These are phyloP conservation scores for Acleris emargana DNA, from an alignment of 2,888 invertebrate species.

Conservation along the genomic window DNA sequence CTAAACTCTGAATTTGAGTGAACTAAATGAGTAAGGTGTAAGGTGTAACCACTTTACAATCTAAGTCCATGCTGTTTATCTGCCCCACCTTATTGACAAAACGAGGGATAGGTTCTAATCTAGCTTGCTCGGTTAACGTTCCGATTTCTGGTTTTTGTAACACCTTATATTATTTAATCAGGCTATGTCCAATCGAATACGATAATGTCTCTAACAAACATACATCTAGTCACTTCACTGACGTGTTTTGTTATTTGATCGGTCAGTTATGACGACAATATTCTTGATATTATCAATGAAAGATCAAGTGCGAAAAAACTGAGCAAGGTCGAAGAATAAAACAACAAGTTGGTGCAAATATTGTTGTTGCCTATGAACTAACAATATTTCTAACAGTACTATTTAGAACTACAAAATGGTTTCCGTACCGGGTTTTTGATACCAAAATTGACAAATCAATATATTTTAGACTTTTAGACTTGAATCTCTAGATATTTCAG, in stretches of 20 bases:
- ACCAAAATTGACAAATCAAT: too few species aligned
- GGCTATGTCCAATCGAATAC: too few species aligned
- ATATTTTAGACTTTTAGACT: too few species aligned
- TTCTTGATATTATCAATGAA: background rate
- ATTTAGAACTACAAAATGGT: too few species aligned
- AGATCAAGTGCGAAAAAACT: background rate
- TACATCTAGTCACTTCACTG: background rate
- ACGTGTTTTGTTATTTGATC: conserved; percentile 3
- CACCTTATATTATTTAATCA: too few species aligned
- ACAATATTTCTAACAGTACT: background rate
- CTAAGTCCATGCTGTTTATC: conserved; percentile 1
- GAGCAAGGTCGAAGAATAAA: conserved; percentile 2
- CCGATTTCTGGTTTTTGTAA: conserved; percentile 2
- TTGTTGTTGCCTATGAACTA: background rate
- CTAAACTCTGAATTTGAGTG: too few species aligned
- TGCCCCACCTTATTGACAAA: conserved; percentile 17
- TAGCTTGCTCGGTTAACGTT: conserved; percentile 29
- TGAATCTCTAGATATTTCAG: too few species aligned
- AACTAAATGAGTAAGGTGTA: too few species aligned
- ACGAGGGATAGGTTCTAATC: conserved; percentile 11
- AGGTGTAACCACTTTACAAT: too few species aligned
- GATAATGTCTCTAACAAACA: too few species aligned
- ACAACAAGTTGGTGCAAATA: background rate
- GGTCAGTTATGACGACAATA: conserved; percentile 4
- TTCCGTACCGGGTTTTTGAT: too few species aligned